Evolutionary conservation across 2,888 invertebrate genomes (phyloP).

Genomic region (Pherbina coryleti): DNA sequence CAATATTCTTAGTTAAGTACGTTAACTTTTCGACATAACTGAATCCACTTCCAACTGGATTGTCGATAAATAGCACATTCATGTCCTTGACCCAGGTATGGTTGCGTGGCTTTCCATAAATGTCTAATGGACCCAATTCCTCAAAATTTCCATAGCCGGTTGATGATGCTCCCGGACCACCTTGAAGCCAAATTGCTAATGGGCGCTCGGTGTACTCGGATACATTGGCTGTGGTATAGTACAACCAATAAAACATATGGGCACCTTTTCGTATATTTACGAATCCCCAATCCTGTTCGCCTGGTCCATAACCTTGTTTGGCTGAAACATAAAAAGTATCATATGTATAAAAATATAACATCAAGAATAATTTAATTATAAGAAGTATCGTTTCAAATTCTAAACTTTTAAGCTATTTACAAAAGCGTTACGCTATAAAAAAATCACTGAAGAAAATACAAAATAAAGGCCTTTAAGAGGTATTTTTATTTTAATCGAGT

Average conservation of each 20-base stretch:
- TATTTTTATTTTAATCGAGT: no score
- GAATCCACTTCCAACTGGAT: constrained; percentile 90
- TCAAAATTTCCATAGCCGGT: constrained; percentile 90
- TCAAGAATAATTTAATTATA: no score
- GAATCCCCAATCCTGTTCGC: constrained; percentile 81
- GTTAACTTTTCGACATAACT: constrained; percentile 78
- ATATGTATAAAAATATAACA: no score
- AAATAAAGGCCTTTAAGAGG: no score
- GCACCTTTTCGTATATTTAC: constrained; percentile 80
- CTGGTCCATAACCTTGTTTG: constrained; percentile 72
- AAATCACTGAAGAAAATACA: no score
- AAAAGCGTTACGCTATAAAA: no score
- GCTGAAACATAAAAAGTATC: constrained; percentile 45
- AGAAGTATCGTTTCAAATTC: no score
- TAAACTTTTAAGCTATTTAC: no score
- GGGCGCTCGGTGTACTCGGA: constrained; percentile 76
- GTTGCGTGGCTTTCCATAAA: constrained; percentile 77
- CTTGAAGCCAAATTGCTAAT: constrained; percentile 89
- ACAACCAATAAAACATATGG: constrained; percentile 91
- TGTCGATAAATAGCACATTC: constrained; percentile 89
- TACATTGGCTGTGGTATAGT: constrained; percentile 78
- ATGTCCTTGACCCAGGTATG: constrained; percentile 84
- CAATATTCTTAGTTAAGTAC: constrained; percentile 73
- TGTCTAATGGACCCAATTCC: constrained; percentile 82
- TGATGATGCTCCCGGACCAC: constrained; percentile 86